phyloP scores from a whole-genome alignment of 2,797 vertebrate genomes.

The Sebastolobus alascanus region DNA sequence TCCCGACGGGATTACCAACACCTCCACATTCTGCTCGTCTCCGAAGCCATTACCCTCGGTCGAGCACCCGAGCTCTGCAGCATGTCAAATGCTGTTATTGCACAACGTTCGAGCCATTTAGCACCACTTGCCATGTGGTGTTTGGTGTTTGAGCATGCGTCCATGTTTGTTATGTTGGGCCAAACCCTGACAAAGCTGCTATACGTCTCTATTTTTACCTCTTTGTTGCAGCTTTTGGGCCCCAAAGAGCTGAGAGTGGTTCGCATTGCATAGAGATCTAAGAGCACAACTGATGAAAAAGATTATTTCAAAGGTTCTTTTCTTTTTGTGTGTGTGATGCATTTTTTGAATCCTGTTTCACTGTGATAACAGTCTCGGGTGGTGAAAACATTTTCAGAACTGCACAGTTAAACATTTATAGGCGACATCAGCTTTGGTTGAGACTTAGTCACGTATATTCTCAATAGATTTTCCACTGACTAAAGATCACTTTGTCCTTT shows the following conservation, averaged over 20 bases:
- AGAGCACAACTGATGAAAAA: neutral
- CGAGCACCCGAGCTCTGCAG: conserved; percentile 27
- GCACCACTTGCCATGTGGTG: conserved; percentile 31
- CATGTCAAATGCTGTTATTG: conserved; percentile 49
- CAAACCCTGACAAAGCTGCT: neutral
- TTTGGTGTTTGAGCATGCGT: conserved; percentile 15
- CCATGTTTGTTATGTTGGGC: conserved; percentile 27
- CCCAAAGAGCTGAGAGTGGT: conserved; percentile 7
- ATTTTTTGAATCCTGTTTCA: neutral
- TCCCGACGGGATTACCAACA: conserved; percentile 54
- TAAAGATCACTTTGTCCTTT: conserved; percentile 38
- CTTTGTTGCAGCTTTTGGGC: neutral
- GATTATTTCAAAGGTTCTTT: neutral
- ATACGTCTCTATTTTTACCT: neutral
- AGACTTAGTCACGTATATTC: conserved; percentile 18
- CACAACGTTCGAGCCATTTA: conserved; percentile 34
- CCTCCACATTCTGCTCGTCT: conserved; percentile 36
- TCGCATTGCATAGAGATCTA: neutral
- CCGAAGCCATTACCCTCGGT: conserved; percentile 53
- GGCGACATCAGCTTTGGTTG: conserved; percentile 18
- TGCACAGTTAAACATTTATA: neutral
- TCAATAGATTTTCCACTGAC: conserved; percentile 36
- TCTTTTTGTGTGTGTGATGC: neutral
- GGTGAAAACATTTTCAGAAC: conserved; percentile 18
- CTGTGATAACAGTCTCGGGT: conserved; percentile 16